These are phyloP conservation scores for Xestoiulus laeticollis DNA, from an alignment of 2,888 invertebrate genomes.

Conservation along the genomic window DNA sequence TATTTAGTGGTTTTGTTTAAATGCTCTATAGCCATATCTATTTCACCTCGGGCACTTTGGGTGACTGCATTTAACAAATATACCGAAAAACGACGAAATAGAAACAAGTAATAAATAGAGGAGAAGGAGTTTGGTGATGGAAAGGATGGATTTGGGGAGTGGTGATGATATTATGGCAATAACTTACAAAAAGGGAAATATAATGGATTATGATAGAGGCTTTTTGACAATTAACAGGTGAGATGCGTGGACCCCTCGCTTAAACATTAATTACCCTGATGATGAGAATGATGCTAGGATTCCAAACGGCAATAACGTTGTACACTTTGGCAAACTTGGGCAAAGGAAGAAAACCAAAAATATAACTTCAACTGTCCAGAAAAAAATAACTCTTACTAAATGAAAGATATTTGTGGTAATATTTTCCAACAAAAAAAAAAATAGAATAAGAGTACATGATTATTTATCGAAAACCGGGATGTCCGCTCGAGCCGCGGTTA, in stretches of 20 bases:
- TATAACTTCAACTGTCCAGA: slow-evolving; percentile 6
- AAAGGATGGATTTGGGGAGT: not conserved
- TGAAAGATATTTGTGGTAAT: not conserved
- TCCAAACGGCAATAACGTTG: slow-evolving; percentile 24
- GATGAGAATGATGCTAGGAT: slow-evolving; percentile 36
- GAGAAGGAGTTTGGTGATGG: not conserved
- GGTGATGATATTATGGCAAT: not conserved
- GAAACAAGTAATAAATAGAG: slow-evolving; percentile 10
- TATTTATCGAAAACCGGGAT: not conserved
- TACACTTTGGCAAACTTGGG: slow-evolving; percentile 31
- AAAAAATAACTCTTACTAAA: not conserved
- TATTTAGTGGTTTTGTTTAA: slow-evolving; percentile 6
- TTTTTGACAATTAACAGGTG: slow-evolving; percentile 32
- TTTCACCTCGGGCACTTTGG: slow-evolving; percentile 41
- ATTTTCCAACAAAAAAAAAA: not conserved
- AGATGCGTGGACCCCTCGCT: slow-evolving; percentile 35
- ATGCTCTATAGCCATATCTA: slow-evolving; percentile 30
- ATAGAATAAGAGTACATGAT: not conserved
- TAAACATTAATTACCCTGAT: slow-evolving; percentile 39
- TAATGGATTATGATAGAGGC: not conserved
- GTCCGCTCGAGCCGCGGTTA: not conserved
- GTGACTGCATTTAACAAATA: slow-evolving; percentile 43
- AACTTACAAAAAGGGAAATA: slow-evolving; percentile 21
- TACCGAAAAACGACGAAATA: slow-evolving; percentile 25
- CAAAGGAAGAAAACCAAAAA: not conserved